Base-by-base conservation (phyloP, 2,888 invertebrate genomes). In the Sinopyrophorus schimmeli region DNA sequence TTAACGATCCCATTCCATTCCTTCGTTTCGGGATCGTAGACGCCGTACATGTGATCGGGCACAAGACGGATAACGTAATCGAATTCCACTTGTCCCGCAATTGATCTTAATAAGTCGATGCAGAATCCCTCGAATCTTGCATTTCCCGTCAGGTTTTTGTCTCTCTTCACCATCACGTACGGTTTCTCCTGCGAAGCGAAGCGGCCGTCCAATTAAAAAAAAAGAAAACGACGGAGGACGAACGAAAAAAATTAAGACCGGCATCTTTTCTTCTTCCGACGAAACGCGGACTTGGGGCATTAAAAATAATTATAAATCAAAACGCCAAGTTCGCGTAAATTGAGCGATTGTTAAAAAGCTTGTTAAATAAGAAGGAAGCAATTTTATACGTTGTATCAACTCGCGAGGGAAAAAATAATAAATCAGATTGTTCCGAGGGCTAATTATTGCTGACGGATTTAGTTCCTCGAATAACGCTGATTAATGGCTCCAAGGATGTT, bases 1-100 rank as follows among this genome's bases (percentile, higher is more conserved):
- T 86, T 77, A 1, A 93, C 92, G 43, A 93, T 90, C 1, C 93
- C 93, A 61, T 92, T 92, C 92, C 92, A 93, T 60, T 89, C 83
- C 49, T 88, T 89, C 0, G 90, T 90, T 52, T 89, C 86, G 0
- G 90, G 89, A 71, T 93, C 88, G 68, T 87, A 83, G 0, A 88
- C 93, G 0, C 93, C 94, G 65, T 94, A 94, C 86, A 90, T 91
- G 61, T 81, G 82, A 68, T 93, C 92, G 0, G 92, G 91, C 0
- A 93, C 89, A 31, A 93, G 75, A 30, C 87, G 79, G 57, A 94
- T 84, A 24, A 84, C 80, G 73, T 92, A 94, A 65, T 92, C 88
- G 75, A 94, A 94, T 9, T 92, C 92, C 1, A 92, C 90, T 65
- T 89, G 81, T 0, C 81, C 78, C 1, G 92, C 91, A 34, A 94